These are phyloP conservation scores for Bettongia penicillata DNA, from an alignment of 2,113 vertebrate species.

Conservation along the genomic window DNA sequence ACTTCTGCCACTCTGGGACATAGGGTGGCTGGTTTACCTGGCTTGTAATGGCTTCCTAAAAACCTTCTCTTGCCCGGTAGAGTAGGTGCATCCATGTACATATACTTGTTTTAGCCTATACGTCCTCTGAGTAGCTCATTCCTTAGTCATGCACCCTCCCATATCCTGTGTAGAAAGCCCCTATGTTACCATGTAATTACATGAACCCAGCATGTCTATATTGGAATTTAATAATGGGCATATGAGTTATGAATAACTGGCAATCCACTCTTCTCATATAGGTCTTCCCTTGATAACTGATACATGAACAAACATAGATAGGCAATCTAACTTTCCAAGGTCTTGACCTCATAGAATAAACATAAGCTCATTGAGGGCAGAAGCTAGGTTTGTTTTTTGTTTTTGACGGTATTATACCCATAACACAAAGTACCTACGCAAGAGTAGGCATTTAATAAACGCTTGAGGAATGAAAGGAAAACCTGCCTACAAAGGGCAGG, in stretches of 20 bases:
- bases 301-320: not conserved
- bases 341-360: not conserved
- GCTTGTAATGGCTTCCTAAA: not conserved
- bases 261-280: not conserved
- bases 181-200: not conserved
- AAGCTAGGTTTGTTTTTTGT: not conserved
- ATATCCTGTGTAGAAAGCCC: not conserved
- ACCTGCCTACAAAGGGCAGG: not conserved
- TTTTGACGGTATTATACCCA: not conserved
- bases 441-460: not conserved
- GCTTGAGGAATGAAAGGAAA: not conserved
- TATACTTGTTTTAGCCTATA: not conserved
- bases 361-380: not conserved
- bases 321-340: not conserved
- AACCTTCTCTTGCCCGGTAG: not conserved
- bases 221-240: not conserved
- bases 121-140: not conserved
- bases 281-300: not conserved
- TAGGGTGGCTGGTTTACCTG: not conserved
- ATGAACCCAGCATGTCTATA: not conserved
- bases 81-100: not conserved
- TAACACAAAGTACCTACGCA: not conserved
- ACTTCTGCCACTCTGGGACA: not conserved
- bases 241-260: not conserved
- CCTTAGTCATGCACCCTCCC: not conserved